Percentiles rank a stretch among this genome's conserved stretches.
These are phyloP conservation scores for Lycocerus yunnanus DNA, from an alignment of 2,888 invertebrate species.

Conservation along the genomic window DNA sequence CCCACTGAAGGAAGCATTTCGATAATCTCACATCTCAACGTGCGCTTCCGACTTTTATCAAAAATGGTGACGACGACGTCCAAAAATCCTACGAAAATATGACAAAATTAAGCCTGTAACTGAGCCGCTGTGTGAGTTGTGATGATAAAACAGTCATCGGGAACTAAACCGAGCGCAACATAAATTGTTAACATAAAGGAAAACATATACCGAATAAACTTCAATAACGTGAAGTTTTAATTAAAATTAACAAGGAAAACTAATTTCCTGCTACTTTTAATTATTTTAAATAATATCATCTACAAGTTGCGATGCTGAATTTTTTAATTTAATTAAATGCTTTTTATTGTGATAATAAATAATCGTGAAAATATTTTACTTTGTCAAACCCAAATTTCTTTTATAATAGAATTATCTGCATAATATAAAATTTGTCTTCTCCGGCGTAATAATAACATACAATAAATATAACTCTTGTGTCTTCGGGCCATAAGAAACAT, in stretches of 20 bases:
- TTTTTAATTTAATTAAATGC: too few relatives aligned
- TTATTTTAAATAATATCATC: too few relatives aligned
- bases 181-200: background rate
- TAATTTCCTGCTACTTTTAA: too few relatives aligned
- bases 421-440: conserved; percentile 22
- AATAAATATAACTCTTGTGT: conserved; percentile 15
- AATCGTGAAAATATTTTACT: background rate
- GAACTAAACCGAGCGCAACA: background rate
- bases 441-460: conserved; percentile 21
- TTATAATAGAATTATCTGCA: background rate
- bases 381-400: background rate
- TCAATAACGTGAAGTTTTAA: background rate
- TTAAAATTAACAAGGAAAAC: too few relatives aligned
- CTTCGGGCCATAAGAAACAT: conserved; percentile 13
- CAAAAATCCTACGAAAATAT: background rate
- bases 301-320: too few relatives aligned
- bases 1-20: background rate
- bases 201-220: background rate
- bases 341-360: background rate
- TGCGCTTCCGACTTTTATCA: background rate
- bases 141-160: background rate
- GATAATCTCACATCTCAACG: background rate
- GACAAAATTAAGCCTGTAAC: background rate
- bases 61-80: background rate
- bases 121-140: background rate